These are phyloP conservation scores for Cynocephalus volans DNA, from an alignment of 2,113 vertebrate genomes.

Conservation along the genomic window DNA sequence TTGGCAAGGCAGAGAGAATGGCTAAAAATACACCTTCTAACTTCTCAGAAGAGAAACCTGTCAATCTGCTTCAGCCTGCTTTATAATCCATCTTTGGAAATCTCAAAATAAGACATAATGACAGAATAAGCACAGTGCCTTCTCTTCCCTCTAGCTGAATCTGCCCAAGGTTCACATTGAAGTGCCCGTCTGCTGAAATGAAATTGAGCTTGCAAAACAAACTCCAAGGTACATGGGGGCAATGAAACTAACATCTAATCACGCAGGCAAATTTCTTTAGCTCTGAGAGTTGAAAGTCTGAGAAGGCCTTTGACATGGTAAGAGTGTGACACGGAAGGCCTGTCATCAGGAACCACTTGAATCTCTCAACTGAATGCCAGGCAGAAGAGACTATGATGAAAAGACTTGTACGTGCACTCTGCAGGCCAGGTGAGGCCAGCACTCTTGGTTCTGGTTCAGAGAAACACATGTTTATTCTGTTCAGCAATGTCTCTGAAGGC, in stretches of 20 bases:
- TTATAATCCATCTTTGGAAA: slow-evolving; percentile 62
- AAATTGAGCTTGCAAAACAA: slow-evolving; percentile 33
- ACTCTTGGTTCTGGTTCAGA: slow-evolving; percentile 37
- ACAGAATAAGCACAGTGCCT: neutral
- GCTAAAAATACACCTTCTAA: slow-evolving; percentile 50
- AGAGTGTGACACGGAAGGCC: neutral
- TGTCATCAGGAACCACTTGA: slow-evolving; percentile 48
- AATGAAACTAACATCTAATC: slow-evolving; percentile 42
- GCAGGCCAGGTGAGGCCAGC: neutral
- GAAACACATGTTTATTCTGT: slow-evolving; percentile 1
- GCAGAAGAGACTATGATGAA: slow-evolving; percentile 26
- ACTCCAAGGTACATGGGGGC: neutral
- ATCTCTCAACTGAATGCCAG: slow-evolving; percentile 26
- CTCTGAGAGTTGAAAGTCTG: slow-evolving; percentile 28
- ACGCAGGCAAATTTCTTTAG: slow-evolving; percentile 13
- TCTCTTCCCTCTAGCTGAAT: slow-evolving; percentile 42
- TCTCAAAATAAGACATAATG: slow-evolving; percentile 58
- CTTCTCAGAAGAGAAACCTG: slow-evolving; percentile 69
- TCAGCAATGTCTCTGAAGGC: neutral
- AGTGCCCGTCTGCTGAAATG: neutral
- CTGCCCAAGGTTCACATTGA: slow-evolving; percentile 15
- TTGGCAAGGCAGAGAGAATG: neutral
- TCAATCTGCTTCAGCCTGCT: slow-evolving; percentile 44
- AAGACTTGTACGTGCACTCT: neutral
- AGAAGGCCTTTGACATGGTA: slow-evolving; percentile 25